A percentile compares a stretch with the other conserved stretches of the same genome.
Conservation (phyloP, 2,797 vertebrate genomes). For the Carapus acus region DNA sequence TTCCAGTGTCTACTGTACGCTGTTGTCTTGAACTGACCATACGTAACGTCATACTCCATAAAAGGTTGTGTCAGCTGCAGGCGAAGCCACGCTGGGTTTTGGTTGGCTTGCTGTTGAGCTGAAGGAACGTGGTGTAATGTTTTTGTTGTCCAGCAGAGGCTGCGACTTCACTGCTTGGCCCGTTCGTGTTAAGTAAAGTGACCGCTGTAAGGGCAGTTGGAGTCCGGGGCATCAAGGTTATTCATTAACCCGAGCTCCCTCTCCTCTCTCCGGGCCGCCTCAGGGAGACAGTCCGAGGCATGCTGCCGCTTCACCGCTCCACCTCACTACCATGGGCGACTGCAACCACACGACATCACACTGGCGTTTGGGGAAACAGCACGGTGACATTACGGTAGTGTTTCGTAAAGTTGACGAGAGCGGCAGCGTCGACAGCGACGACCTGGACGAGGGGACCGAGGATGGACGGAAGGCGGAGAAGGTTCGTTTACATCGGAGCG, state of each 20-base stretch:
- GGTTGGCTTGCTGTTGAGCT: slow-evolving; percentile 10
- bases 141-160: slow-evolving; percentile 46
- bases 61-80: background rate
- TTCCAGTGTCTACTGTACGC: too few relatives aligned
- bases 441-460: slow-evolving; percentile 28
- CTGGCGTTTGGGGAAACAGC: slow-evolving; percentile 48
- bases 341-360: slow-evolving; percentile 37
- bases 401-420: slow-evolving; percentile 58
- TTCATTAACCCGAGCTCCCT: slow-evolving; percentile 59
- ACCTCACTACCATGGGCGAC: slow-evolving; percentile 70
- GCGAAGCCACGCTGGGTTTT: background rate
- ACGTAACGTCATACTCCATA: too few relatives aligned
- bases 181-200: slow-evolving; percentile 55
- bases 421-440: too few relatives aligned
- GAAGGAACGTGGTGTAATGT: slow-evolving; percentile 34
- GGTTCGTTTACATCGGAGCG: slow-evolving; percentile 36
- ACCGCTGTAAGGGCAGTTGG: slow-evolving; percentile 28
- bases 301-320: slow-evolving; percentile 60
- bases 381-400: slow-evolving; percentile 55
- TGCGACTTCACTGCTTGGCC: slow-evolving; percentile 51
- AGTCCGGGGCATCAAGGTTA: slow-evolving; percentile 62
- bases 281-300: slow-evolving; percentile 54
- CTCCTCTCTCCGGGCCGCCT: slow-evolving; percentile 32
- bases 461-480: slow-evolving; percentile 40
- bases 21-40: too few relatives aligned